Evolutionary conservation across 2,888 invertebrate genomes (phyloP), one percentile per base, ranked within the genome.

Genomic region (Halictus quadricinctus): DNA sequence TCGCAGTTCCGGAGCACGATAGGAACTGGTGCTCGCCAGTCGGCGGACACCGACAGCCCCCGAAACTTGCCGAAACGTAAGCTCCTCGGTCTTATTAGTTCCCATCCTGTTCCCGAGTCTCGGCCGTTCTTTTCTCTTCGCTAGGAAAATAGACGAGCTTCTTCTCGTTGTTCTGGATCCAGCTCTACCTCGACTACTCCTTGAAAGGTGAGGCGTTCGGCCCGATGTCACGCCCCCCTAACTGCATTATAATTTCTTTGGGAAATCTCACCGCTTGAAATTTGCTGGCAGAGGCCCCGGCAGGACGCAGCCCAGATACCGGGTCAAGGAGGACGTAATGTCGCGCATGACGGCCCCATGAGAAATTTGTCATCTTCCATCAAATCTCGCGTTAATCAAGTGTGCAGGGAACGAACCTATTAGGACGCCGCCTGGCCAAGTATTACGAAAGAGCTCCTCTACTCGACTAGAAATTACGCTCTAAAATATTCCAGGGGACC

Each of bases 331-430:
- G 80, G 73, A 12, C 83, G 54, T 64, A 66, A 80, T 75, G 79
- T 84, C 84, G 76, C 60, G 78, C 79, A 54, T 74, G 72, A 66
- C 6, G 76, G 43, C 69, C 80, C 80, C 85, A 75, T 69, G 84
- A 89, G 89, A 89, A 89, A 89, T 89, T 89, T 86, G 80, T 89
- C 86, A 85, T 88, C 82, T 76, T 75, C 72, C 69, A 76, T 89
- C 86, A 76, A 84, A 86, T 86, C 60, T 87, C 72, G 73, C 85
- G 83, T 89, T 89, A 90, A 88, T 86, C 88, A 80, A 75, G 77
- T 75, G 80, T 70, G 79, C 46, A 66, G 72, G 48, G 66, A 79
- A 66, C 15, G 15, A 79, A 72, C 54, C 36, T 29, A 46, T 43
- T 43, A 54, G 12, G 48, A n/a, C 72, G 29, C 72, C 25, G 15